Percentiles rank a stretch among this genome's conserved stretches.
phyloP scores from a whole-genome alignment of 2,797 vertebrate species.

The Aphelocoma californica region DNA sequence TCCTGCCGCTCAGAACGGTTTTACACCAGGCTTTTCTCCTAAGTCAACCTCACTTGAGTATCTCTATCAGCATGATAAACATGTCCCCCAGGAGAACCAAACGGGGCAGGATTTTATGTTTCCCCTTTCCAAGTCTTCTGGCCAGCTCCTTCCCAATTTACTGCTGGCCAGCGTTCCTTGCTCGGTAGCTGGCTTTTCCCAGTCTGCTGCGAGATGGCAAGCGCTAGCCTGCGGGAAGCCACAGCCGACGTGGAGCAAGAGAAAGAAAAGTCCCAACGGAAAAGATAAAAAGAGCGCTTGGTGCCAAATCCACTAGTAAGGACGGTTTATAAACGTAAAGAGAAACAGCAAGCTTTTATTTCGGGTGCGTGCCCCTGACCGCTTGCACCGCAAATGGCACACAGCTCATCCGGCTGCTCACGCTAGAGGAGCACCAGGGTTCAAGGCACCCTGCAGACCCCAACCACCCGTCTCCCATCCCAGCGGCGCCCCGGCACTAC shows the following conservation, averaged over 20 bases:
- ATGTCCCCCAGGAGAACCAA: neutral
- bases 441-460: neutral
- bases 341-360: neutral
- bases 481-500: neutral
- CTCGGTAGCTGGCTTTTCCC: neutral
- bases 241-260: neutral
- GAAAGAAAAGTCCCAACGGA: neutral
- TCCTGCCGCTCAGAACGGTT: neutral
- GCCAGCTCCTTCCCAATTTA: neutral
- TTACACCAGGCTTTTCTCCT: neutral
- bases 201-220: neutral
- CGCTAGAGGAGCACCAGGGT: neutral
- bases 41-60: neutral
- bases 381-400: neutral
- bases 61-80: fast-evolving
- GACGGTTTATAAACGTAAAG: neutral
- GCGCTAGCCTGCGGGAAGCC: neutral
- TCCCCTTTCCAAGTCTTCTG: neutral
- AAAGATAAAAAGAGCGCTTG: neutral
- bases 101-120: neutral
- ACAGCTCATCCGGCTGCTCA: neutral
- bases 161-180: neutral
- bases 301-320: neutral
- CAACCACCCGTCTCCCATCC: neutral
- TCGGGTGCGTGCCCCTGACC: neutral